phyloP scores from a whole-genome alignment of 37 sponge, comb jelly and placozoan genomes.

The Eunapius fragilis region DNA sequence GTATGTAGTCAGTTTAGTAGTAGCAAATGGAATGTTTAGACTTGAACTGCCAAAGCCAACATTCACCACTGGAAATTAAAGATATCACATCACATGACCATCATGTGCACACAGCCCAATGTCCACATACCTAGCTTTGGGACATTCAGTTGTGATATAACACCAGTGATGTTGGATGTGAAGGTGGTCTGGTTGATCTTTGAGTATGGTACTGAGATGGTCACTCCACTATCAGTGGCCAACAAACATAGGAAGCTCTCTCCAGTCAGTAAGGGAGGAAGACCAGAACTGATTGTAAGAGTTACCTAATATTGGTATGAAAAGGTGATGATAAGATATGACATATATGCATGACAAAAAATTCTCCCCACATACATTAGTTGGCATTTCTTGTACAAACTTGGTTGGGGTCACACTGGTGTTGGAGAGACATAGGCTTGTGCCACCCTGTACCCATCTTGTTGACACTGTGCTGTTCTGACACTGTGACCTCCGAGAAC shows the following conservation, averaged over 20 bases:
- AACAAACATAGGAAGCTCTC: slow-evolving; percentile 39
- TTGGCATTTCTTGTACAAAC: slow-evolving; percentile 11
- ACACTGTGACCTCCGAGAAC: slow-evolving; percentile 73
- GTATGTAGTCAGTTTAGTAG: slow-evolving; percentile 21
- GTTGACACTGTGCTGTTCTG: slow-evolving; percentile 34
- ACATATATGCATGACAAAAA: too few relatives aligned
- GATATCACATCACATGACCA: neutral
- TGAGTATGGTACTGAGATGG: neutral
- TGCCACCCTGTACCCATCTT: slow-evolving; percentile 41
- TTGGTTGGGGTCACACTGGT: slow-evolving; percentile 23
- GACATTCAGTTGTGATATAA: neutral
- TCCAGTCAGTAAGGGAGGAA: slow-evolving; percentile 22
- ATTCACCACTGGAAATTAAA: too few relatives aligned
- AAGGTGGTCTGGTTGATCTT: neutral
- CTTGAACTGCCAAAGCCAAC: slow-evolving; percentile 42
- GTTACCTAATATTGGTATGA: slow-evolving; percentile 10
- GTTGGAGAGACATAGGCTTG: slow-evolving; percentile 20
- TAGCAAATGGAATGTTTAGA: slow-evolving; percentile 27
- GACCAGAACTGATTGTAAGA: slow-evolving; percentile 20
- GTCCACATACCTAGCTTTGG: neutral
- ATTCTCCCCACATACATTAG: slow-evolving; percentile 1
- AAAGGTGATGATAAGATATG: slow-evolving; percentile 1
- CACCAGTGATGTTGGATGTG: neutral
- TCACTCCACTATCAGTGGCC: neutral
- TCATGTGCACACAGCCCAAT: neutral